These are phyloP conservation scores for Ormyrus thymus DNA, from an alignment of 2,888 invertebrate species.

Conservation along the genomic window DNA sequence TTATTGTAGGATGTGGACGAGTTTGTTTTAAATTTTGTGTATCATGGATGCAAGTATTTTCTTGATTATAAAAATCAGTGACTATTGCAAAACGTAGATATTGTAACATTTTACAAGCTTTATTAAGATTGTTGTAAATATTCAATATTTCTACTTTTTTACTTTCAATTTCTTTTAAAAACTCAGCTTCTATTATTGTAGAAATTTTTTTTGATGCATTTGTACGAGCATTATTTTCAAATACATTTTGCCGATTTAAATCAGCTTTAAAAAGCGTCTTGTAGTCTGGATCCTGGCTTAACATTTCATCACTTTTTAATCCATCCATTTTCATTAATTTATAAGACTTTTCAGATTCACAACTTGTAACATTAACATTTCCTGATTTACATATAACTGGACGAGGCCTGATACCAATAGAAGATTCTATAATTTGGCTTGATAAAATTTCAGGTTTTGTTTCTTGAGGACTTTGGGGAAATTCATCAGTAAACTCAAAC, in stretches of 20 bases:
- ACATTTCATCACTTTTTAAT: conserved; percentile 32
- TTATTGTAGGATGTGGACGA: conserved; percentile 84
- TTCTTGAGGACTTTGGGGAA: conserved; percentile 29
- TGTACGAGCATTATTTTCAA: conserved; percentile 68
- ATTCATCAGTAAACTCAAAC: conserved; percentile 46
- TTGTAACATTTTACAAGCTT: conserved; percentile 78
- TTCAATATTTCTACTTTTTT: conserved; percentile 84
- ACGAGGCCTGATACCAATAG: conserved; percentile 71
- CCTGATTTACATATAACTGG: conserved; percentile 72
- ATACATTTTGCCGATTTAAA: conserved; percentile 65
- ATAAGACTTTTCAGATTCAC: conserved; percentile 66
- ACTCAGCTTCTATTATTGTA: conserved; percentile 83
- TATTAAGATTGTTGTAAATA: conserved; percentile 81
- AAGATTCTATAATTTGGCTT: conserved; percentile 58
- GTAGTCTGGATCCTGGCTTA: conserved; percentile 72
- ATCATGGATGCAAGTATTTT: conserved; percentile 75
- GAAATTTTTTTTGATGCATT: conserved; percentile 76
- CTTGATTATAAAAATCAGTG: conserved; percentile 79
- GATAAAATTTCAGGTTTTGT: conserved; percentile 29
- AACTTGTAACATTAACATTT: conserved; percentile 66
- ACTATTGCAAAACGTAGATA: conserved; percentile 79
- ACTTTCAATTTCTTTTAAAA: conserved; percentile 81
- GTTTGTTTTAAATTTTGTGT: conserved; percentile 74
- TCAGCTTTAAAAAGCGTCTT: conserved; percentile 63
- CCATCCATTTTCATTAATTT: conserved; percentile 29